Evolutionary conservation across 2,797 vertebrate species (phyloP), one percentile per base, ranked within the genome.

Genomic region (Podargus strigoides): DNA sequence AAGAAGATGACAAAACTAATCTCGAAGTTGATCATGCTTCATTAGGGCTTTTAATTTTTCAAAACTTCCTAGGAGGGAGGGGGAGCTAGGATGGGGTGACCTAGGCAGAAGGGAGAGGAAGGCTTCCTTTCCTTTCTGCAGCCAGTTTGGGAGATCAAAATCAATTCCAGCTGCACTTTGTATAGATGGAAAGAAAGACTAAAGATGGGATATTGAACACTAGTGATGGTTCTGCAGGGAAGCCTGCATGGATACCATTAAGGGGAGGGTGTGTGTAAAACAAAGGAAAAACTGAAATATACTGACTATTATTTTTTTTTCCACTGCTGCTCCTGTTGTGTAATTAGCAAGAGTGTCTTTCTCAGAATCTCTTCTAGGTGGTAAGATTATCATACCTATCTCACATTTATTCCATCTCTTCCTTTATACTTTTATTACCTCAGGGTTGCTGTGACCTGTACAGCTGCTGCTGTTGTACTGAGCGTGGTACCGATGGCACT

Each of bases 151-250:
- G 97, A 89, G 93, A 95, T 98, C 97, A 97, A 96, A 97, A 97
- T 97, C 96, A 90, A 90, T 93, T 96, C 86, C 97, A 97, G 94
- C 98, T 98, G 98, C 97, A 98, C 98, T 98, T 98, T 97, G 97
- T 98, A 97, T 97, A 97, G 96, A 97, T 89, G 82, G 83, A 90
- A 84, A 85, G 91, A 87, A 96, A 96, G 92, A 79, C 78, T 94
- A 53, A 94, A 80, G 95, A 88, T 94, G 75, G 87, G 83, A 95
- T 87, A 91, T 97, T 94, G 97, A 98, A 98, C 97, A 96, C 98
- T 97, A 98, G 98, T 97, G 98, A 97, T 5, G 46, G 85, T 91
- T 95, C 82, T 87, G 92, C 94, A 93, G 91, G 85, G 67, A 91
- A 87, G 32, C 78, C 78, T 85, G 85, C 90, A 79, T 0, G 0